phyloP scores from a whole-genome alignment of 2,888 invertebrate species.

The Linhomoeus sp. region DNA sequence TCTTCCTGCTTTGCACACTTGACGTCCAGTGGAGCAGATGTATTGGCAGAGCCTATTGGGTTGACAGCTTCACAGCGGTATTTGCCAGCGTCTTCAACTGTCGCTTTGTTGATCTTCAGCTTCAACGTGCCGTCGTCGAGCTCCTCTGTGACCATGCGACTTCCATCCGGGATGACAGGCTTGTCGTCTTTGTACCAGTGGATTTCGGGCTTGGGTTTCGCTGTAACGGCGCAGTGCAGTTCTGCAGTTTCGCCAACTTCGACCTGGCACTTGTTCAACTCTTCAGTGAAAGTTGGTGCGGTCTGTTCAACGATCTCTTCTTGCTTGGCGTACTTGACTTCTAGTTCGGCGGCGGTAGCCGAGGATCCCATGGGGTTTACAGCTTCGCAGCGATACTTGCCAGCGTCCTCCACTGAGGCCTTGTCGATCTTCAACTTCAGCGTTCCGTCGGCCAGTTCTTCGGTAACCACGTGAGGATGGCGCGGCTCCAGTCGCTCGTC shows the following conservation, averaged over 20 bases:
- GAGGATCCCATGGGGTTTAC: too few relatives aligned
- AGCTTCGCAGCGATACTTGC: conserved; percentile 53
- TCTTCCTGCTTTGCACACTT: conserved; percentile 13
- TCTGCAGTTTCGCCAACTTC: conserved; percentile 1
- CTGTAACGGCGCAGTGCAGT: conserved; percentile 22
- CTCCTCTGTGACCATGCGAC: conserved; percentile 42
- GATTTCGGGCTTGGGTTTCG: conserved; percentile 20
- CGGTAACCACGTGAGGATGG: conserved; percentile 12
- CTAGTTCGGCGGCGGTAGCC: too few relatives aligned
- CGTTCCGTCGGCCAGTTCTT: conserved; percentile 11
- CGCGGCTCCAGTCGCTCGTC: too few relatives aligned
- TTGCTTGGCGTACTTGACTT: too few relatives aligned
- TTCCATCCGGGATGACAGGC: conserved; percentile 39
- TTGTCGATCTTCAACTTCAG: conserved; percentile 24
- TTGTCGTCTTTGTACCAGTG: conserved; percentile 52
- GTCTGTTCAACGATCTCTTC: too few relatives aligned
- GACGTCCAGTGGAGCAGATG: conserved; percentile 14
- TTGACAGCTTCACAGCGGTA: conserved; percentile 58
- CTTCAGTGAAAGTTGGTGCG: neutral
- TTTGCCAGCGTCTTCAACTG: conserved; percentile 56
- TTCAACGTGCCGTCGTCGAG: conserved; percentile 42
- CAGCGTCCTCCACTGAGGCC: conserved; percentile 29
- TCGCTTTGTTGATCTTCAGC: conserved; percentile 48
- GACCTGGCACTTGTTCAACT: too few relatives aligned
- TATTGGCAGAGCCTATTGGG: conserved; percentile 33